Evolutionary conservation across 1,140 invertebrate species (phyloP).

Genomic region (Heterodera schachtii): DNA sequence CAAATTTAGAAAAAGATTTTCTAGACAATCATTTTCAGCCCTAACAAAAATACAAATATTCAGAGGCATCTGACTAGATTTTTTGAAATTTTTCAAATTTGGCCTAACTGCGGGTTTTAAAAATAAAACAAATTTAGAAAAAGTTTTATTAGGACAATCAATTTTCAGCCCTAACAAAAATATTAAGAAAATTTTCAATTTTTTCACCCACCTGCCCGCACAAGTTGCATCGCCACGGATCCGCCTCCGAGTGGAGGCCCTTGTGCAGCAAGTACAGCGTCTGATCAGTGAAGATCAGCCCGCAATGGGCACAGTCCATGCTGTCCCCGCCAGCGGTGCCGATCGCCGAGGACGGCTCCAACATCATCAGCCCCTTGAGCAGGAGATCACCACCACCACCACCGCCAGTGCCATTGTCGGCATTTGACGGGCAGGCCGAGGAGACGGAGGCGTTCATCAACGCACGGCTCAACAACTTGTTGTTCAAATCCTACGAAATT

Average conservation of each 20-base stretch:
- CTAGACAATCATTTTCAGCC: too few species aligned
- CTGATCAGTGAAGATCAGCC: slow-evolving; percentile 89
- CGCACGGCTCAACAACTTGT: background rate
- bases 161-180: too few species aligned
- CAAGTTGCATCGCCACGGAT: slow-evolving; percentile 96
- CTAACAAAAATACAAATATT: too few species aligned
- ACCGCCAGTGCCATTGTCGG: background rate
- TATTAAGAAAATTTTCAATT: too few species aligned
- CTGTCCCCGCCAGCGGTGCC: background rate
- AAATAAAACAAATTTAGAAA: too few species aligned
- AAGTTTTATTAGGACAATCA: too few species aligned
- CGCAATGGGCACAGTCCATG: slow-evolving; percentile 82
- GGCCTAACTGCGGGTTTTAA: too few species aligned
- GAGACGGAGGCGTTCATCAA: background rate
- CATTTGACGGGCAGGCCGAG: slow-evolving; percentile 9
- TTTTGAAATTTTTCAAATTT: too few species aligned
- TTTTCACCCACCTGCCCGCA: slow-evolving; percentile 78
- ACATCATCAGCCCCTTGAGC: background rate
- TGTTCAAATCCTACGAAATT: background rate
- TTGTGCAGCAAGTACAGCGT: slow-evolving; percentile 94
- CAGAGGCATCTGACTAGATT: too few species aligned
- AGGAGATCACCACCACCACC: background rate
- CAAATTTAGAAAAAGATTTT: too few species aligned
- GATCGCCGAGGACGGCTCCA: background rate
- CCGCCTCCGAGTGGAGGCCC: slow-evolving; percentile 86